A percentile compares a stretch with the other conserved stretches of the same genome.
Conservation (phyloP, 2,888 invertebrate species). For the Papilio elwesi region DNA sequence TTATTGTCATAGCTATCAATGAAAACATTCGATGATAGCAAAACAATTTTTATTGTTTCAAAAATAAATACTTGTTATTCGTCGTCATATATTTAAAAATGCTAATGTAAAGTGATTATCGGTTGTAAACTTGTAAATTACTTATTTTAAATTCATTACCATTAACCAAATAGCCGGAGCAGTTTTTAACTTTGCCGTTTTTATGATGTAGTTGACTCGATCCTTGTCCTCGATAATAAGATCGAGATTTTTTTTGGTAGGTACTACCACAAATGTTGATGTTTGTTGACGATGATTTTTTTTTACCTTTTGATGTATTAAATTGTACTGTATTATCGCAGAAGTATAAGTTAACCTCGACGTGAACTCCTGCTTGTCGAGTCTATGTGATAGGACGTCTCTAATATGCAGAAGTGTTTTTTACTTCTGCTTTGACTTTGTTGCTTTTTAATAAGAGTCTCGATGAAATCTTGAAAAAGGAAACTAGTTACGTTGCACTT, state of each 20-base stretch:
- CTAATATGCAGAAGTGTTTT: neutral
- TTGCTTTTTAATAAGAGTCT: neutral
- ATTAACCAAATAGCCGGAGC: neutral
- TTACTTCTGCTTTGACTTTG: neutral
- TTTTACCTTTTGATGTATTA: too few species aligned
- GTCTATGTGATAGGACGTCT: too few species aligned
- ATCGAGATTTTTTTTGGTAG: neutral
- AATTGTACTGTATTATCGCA: too few species aligned
- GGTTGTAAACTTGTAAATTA: neutral
- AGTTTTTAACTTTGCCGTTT: neutral
- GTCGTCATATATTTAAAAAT: slow-evolving; percentile 1
- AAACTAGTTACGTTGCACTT: slow-evolving; percentile 6
- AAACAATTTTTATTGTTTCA: slow-evolving; percentile 24
- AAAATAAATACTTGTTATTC: slow-evolving; percentile 3
- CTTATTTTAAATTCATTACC: neutral
- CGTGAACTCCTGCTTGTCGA: too few species aligned
- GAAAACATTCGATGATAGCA: slow-evolving; percentile 5
- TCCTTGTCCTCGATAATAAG: too few species aligned
- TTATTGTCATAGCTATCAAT: slow-evolving; percentile 3
- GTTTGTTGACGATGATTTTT: too few species aligned
- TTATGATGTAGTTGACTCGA: neutral
- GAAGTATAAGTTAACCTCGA: neutral
- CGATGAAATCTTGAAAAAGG: slow-evolving; percentile 12
- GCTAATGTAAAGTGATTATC: neutral
- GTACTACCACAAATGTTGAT: too few species aligned